Conservation (phyloP, 2,113 vertebrate species). For the Phasianus colchicus region DNA sequence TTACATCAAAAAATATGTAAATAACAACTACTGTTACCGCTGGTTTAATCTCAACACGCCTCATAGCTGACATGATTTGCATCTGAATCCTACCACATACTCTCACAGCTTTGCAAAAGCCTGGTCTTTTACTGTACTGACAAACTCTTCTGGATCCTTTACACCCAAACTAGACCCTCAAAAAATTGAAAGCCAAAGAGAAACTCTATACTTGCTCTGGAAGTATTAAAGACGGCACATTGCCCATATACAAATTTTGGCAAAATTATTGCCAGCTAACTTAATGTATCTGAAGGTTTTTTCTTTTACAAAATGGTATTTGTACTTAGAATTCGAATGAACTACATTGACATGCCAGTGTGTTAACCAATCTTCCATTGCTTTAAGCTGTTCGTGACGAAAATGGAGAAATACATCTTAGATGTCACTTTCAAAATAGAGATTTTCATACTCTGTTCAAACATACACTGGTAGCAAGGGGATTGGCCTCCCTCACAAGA, state of each 20-base stretch:
- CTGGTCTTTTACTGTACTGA: not conserved
- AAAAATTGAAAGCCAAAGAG: not conserved
- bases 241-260: not conserved
- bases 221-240: not conserved
- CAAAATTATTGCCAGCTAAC: not conserved
- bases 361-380: not conserved
- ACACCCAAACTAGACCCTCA: not conserved
- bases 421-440: not conserved
- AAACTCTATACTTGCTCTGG: not conserved
- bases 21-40: not conserved
- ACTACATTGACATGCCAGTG: not conserved
- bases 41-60: not conserved
- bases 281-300: not conserved
- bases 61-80: not conserved
- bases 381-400: not conserved
- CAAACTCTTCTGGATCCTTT: not conserved
- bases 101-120: not conserved
- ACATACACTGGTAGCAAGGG: not conserved
- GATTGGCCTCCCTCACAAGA: not conserved
- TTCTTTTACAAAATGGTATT: not conserved
- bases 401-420: not conserved
- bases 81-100: not conserved
- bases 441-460: not conserved
- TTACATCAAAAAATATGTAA: not conserved
- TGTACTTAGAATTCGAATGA: not conserved